These are phyloP conservation scores for Herpetotheres cachinnans DNA, from an alignment of 2,113 vertebrate genomes.

Conservation along the genomic window DNA sequence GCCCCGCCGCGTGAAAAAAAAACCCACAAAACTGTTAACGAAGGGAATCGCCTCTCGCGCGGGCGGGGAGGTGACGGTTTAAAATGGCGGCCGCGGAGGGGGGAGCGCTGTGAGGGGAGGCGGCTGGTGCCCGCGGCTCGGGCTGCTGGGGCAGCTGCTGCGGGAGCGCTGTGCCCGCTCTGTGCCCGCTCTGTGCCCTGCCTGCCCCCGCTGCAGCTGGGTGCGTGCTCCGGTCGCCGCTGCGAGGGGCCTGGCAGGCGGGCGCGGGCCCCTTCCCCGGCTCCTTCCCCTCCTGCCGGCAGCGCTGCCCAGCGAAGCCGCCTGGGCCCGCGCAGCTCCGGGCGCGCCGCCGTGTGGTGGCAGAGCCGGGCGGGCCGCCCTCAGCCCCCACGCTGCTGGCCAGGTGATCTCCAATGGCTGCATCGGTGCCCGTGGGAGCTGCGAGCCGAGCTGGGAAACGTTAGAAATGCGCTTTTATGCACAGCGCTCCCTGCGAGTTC, in stretches of 20 bases:
- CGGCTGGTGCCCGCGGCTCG: fast-evolving
- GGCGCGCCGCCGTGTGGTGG: neutral
- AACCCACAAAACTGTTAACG: neutral
- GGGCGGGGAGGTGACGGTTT: neutral
- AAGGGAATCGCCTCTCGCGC: neutral
- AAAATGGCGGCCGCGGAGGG: conserved; percentile 29
- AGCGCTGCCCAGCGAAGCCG: fast-evolving
- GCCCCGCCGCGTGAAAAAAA: fast-evolving
- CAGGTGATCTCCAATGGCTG: too few relatives aligned
- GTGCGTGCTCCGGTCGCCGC: fast-evolving
- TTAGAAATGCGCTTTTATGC: fast-evolving
- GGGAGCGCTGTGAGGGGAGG: neutral
- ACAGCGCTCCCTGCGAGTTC: fast-evolving
- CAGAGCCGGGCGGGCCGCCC: neutral
- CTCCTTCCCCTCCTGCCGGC: fast-evolving
- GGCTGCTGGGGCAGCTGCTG: neutral
- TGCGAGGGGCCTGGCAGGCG: neutral
- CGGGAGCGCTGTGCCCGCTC: too few relatives aligned
- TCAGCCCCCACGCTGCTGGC: too few relatives aligned
- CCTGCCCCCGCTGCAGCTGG: too few relatives aligned
- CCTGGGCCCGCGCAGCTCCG: neutral
- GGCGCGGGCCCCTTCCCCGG: too few relatives aligned
- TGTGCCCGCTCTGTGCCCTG: fast-evolving
- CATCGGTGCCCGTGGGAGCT: neutral
- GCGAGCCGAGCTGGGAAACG: neutral